These are phyloP conservation scores for Betta splendens DNA, from an alignment of 2,797 vertebrate species.

Conservation along the genomic window DNA sequence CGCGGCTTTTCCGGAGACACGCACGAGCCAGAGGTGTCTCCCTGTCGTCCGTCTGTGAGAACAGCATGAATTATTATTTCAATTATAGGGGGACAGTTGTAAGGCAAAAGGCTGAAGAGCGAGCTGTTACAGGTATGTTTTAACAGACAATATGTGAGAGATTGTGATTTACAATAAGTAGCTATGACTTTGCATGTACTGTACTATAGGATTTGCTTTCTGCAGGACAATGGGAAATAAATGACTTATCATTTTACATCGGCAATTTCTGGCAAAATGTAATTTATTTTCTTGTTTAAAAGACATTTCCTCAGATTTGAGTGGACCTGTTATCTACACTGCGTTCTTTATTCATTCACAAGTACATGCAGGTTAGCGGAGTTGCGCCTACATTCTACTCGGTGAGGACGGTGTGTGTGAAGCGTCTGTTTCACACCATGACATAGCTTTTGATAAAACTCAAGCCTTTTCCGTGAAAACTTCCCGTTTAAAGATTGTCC, in stretches of 20 bases:
- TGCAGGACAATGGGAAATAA: slow-evolving; percentile 14
- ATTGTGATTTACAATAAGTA: slow-evolving; percentile 33
- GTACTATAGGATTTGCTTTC: slow-evolving; percentile 5
- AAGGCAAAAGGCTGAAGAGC: slow-evolving; percentile 65
- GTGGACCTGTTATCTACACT: not conserved
- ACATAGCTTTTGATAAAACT: not conserved
- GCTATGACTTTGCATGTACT: slow-evolving; percentile 39
- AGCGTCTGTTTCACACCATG: not conserved
- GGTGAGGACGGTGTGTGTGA: slow-evolving; percentile 12
- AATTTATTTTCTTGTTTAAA: too few relatives aligned
- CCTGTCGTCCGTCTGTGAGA: slow-evolving; percentile 14
- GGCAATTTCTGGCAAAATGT: too few relatives aligned
- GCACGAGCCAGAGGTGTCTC: slow-evolving; percentile 43
- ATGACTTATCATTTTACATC: not conserved
- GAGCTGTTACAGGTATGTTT: slow-evolving; percentile 69
- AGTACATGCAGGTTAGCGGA: not conserved
- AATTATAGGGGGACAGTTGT: slow-evolving; percentile 65
- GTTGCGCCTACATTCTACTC: slow-evolving; percentile 33
- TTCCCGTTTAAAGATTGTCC: slow-evolving; percentile 56
- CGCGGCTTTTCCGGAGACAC: slow-evolving; percentile 48
- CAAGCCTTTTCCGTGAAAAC: slow-evolving; percentile 27
- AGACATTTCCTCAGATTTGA: not conserved
- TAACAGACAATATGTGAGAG: not conserved
- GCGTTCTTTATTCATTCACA: slow-evolving; percentile 11
- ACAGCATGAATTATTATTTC: slow-evolving; percentile 76